Evolutionary conservation across 30 jellyfish, hydroid and myxozoan species (phyloP).

Genomic region (Aurelia aurita complex sp. Pacific): DNA sequence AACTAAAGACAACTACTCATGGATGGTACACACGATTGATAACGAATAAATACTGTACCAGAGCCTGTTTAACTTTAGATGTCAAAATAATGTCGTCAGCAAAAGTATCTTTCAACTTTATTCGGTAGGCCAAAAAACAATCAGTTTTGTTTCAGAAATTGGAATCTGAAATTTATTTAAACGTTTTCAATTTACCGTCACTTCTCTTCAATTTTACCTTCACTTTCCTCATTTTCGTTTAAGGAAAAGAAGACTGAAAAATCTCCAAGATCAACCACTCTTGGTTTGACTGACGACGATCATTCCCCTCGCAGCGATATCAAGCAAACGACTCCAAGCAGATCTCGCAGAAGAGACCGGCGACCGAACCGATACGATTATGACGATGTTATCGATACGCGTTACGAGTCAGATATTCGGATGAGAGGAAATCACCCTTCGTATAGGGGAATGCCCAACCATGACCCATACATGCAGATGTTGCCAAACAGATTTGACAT

Average conservation of each 20-base stretch:
- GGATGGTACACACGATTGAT: too few species aligned
- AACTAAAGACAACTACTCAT: too few species aligned
- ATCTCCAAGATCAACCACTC: slow-evolving; percentile 12
- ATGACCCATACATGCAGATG: slow-evolving; percentile 61
- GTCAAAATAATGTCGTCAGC: too few species aligned
- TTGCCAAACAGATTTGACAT: slow-evolving; percentile 47
- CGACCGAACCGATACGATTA: slow-evolving; percentile 3
- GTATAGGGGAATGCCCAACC: slow-evolving; percentile 33
- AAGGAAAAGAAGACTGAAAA: slow-evolving; percentile 4
- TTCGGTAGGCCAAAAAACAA: too few species aligned
- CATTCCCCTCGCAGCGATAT: background rate
- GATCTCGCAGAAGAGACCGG: slow-evolving; percentile 2
- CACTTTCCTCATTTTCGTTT: background rate
- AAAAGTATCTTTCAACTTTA: too few species aligned
- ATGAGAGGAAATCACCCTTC: slow-evolving; percentile 11
- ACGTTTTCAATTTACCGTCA: too few species aligned
- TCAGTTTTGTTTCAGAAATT: too few species aligned
- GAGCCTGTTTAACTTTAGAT: too few species aligned
- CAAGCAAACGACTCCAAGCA: slow-evolving; percentile 7
- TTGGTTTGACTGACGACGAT: background rate
- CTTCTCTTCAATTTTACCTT: background rate
- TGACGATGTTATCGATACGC: slow-evolving; percentile 2
- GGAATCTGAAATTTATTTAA: too few species aligned
- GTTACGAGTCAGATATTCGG: slow-evolving; percentile 2
- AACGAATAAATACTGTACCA: too few species aligned